Evolutionary conservation across 2,797 vertebrate genomes (phyloP).

Genomic region (Eulemur mongoz): DNA sequence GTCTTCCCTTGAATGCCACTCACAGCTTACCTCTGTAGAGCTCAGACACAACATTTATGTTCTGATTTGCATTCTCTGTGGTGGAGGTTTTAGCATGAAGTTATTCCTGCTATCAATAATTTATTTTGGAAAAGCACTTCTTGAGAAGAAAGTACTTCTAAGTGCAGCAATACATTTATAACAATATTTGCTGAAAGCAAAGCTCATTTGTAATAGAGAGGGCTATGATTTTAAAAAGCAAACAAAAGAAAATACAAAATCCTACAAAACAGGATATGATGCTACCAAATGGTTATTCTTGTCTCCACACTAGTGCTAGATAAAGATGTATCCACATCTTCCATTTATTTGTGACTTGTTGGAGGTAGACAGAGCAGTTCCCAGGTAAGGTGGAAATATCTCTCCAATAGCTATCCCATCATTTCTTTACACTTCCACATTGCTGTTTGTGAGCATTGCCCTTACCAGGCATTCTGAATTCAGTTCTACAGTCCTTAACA

Average conservation of each 20-base stretch:
- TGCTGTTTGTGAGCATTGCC: background rate
- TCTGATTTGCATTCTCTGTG: conserved; percentile 44
- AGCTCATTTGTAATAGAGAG: conserved; percentile 52
- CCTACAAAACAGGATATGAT: background rate
- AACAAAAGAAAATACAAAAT: conserved; percentile 47
- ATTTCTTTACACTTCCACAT: background rate
- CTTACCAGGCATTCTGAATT: background rate
- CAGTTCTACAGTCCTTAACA: background rate
- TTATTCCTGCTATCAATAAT: conserved; percentile 50
- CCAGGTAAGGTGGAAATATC: background rate
- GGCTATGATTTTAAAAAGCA: background rate
- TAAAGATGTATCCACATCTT: background rate
- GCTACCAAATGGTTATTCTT: background rate
- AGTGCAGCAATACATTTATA: conserved; percentile 37
- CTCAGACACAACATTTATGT: background rate
- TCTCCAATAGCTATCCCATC: background rate
- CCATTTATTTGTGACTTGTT: background rate
- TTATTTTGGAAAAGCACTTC: conserved; percentile 57
- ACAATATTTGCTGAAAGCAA: conserved; percentile 47
- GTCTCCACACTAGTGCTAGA: background rate
- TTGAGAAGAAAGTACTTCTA: conserved; percentile 50
- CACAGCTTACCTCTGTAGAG: background rate
- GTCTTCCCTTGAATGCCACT: background rate
- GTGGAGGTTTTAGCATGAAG: background rate
- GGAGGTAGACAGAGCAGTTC: background rate